Base-by-base conservation (phyloP, 1,140 invertebrate species). In the Eueides isabella region DNA sequence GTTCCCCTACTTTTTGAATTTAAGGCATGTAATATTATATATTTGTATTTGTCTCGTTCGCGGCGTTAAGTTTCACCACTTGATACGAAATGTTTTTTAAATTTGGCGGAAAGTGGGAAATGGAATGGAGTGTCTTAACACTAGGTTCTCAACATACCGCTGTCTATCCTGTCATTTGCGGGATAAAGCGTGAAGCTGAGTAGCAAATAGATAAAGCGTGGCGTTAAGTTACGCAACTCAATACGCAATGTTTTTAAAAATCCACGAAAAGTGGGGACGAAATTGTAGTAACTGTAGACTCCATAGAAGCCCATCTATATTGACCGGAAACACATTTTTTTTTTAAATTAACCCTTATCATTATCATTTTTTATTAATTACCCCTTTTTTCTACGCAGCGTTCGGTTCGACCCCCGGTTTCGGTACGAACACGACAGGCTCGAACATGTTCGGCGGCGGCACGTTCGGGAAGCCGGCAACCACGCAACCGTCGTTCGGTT, bases 401-500 rank as follows among this genome's bases (percentile, higher is more conserved):
- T 94, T 94, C 79, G 91, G 92, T 14, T 76, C 85, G 2, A 75
- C 87, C 3, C 82, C 87, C 0, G 83, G 91, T 0, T 94, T 96
- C 82, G 95, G 94, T 3, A 92, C 94, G n/a, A 94, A 95, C 6
- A 94, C 94, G 5, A 94, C 94, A 0, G 94, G 94, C 69, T 93
- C 95, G 3, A 94, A 94, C 44, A 80, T 96, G 3, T 96, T 96
- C 87, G 94, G 94, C 61, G 85, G 88, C 64, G 71, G 64, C 35
- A 76, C 82, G 1, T 89, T 90, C 66, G 85, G 82, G 12, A 90
- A 89, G 61, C 85, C 88, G 12, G 78, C 80, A 14, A 79, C 86
- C 19, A 68, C 81, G 41, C 85, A 77, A 66, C 78, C 79, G 44
- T 78, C 80, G 11, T 78, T 83, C 12, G 85, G 80, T 38, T 38